Evolutionary conservation across 2,797 vertebrate species (phyloP), one percentile per base, ranked within the genome.

Genomic region (Hoplostethus mediterraneus): DNA sequence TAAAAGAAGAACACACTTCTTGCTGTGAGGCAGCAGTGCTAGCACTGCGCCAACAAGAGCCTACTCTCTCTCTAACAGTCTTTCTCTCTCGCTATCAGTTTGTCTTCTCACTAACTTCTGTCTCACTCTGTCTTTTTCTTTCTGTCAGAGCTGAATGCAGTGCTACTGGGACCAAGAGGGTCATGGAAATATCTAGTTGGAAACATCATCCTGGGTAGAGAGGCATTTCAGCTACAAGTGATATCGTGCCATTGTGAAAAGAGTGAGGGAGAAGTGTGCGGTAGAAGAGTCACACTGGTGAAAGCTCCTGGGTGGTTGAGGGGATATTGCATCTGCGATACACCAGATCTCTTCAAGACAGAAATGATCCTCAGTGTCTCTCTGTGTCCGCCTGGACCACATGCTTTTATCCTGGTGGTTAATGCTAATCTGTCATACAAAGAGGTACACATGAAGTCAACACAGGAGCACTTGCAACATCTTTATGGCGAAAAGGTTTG

Each of bases 81-180:
- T 65, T 13, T 63, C n/a, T 33, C 31, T 33, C 31, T 33, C 31
- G 3, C 31, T 33, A 4, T 33, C 31, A 33, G 0, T 33, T 40
- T 40, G 7, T n/a, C 57, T 21, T 47, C 17, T 52, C 51, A 3
- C 9, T 54, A 2, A 59, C 6, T 11, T 58, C 6, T 60, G 14
- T 62, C 10, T 70, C 25, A 0, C 25, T 56, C 9, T 30, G 12
- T 54, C 25, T 10, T 25, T 54, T 8, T 67, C 5, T 63, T 40
- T 53, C 55, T 59, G 4, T 30, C 28, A 73, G 84, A 81, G 51
- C 30, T 83, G 44, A 86, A 73, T 28, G 72, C 63, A 1, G 66
- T 87, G 3, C 75, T 89, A 0, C 17, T 91, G 63, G 89, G 89
- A 31, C 85, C 88, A 72, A 88, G 73, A 5, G 77, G 82, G 47